phyloP scores from a whole-genome alignment of 2,113 vertebrate species.

The Carassius gibelio region DNA sequence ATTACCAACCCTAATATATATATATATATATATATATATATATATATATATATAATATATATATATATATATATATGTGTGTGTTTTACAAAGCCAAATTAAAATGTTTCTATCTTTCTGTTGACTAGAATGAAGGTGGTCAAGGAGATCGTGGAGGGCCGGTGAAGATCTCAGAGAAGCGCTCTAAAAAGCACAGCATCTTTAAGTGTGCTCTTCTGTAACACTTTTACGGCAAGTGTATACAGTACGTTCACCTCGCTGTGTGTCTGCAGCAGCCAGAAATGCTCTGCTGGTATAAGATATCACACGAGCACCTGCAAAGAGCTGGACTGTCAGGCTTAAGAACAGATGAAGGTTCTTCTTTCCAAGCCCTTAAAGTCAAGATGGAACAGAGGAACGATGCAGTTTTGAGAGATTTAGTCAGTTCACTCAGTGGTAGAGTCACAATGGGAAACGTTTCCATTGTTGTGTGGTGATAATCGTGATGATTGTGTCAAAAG shows the following conservation, averaged over 20 bases:
- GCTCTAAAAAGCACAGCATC: slow-evolving; percentile 93
- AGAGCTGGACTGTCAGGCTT: slow-evolving; percentile 76
- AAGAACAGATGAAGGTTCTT: slow-evolving; percentile 19
- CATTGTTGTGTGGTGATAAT: slow-evolving; percentile 40
- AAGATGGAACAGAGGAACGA: slow-evolving; percentile 21
- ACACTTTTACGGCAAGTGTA: slow-evolving; percentile 54
- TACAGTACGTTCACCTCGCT: slow-evolving; percentile 53
- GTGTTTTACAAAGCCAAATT: background rate
- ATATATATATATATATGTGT: background rate
- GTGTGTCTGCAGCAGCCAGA: slow-evolving; percentile 82
- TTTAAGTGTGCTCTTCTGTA: slow-evolving; percentile 94
- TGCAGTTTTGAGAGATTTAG: slow-evolving; percentile 1
- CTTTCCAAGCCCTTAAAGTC: slow-evolving; percentile 25
- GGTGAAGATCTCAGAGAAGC: slow-evolving; percentile 94
- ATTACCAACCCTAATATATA: too few species aligned
- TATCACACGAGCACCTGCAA: slow-evolving; percentile 78
- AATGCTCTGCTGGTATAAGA: slow-evolving; percentile 77
- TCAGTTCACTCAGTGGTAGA: slow-evolving; percentile 11
- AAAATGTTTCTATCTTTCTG: slow-evolving; percentile 24
- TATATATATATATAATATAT: too few species aligned
- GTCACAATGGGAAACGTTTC: slow-evolving; percentile 16
- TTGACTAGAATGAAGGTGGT: slow-evolving; percentile 85
- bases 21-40: too few species aligned
- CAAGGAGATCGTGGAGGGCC: slow-evolving; percentile 83
- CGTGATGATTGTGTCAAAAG: slow-evolving; percentile 29